Percentiles rank a stretch among this genome's conserved stretches.
These are phyloP conservation scores for Leucozona laternaria DNA, from an alignment of 2,888 invertebrate species.

Conservation along the genomic window DNA sequence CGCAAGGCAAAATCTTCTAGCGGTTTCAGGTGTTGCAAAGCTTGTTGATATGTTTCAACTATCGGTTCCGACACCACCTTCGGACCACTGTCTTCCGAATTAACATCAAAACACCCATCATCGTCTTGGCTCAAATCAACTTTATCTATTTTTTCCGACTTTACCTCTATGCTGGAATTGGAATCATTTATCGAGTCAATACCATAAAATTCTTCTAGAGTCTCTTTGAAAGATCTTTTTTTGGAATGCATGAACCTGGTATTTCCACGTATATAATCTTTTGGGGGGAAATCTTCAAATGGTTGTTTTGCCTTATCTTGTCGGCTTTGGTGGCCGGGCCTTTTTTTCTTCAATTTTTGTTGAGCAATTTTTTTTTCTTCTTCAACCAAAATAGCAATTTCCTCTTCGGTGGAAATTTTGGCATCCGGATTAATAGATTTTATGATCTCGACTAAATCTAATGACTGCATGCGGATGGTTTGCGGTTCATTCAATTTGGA, in stretches of 20 bases:
- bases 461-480: not conserved
- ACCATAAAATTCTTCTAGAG: slow-evolving; percentile 1
- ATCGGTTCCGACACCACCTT: not conserved
- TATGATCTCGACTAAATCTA: slow-evolving; percentile 53
- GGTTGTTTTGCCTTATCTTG: too few relatives aligned
- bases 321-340: too few relatives aligned
- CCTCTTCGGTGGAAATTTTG: slow-evolving; percentile 27
- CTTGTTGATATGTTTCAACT: slow-evolving; percentile 78
- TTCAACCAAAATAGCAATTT: slow-evolving; percentile 34
- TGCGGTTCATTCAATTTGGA: not conserved
- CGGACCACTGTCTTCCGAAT: not conserved
- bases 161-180: not conserved
- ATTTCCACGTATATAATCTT: not conserved
- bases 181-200: not conserved
- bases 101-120: slow-evolving; percentile 6
- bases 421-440: slow-evolving; percentile 38
- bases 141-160: not conserved
- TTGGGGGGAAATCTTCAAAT: not conserved
- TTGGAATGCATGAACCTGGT: not conserved
- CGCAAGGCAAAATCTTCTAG: slow-evolving; percentile 81
- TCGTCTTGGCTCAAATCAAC: slow-evolving; percentile 37
- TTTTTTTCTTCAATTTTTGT: not conserved
- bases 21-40: slow-evolving; percentile 80
- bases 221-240: slow-evolving; percentile 10
- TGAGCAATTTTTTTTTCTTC: slow-evolving; percentile 9